Base-by-base conservation (phyloP, 2,797 vertebrate genomes). In the Alexandromys oeconomus region DNA sequence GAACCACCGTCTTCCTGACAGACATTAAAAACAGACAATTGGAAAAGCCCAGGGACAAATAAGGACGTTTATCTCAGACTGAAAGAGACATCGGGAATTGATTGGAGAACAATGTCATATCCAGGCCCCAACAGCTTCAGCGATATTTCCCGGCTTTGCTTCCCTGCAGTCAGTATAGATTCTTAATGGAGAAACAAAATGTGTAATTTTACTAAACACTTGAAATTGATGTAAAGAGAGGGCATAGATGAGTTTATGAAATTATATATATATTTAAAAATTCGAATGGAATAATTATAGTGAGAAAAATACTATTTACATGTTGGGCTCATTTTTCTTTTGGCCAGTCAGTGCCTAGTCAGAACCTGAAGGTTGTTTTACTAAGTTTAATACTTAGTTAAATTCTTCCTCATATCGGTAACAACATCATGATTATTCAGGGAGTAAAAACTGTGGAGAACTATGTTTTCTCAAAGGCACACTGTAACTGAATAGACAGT, bases 401-500 rank as follows among this genome's bases (percentile, higher is more conserved):
- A 92, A 93, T 91, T 93, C 71, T 87, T 95, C 54, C 65, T 87
- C 43, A 67, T 40, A 77, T 81, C 80, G 48, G 48, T 69, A 97
- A 89, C 61, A 51, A 73, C 59, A 65, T 71, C 37, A 67, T 61
- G 37, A 69, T 92, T 91, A 89, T 91, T 94, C 89, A 61, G 67
- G 15, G 15, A 91, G 17, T 93, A 54, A 96, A 86, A 76, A 79
- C 15, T 40, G 15, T 79, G 69, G 57, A 93, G 57, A 86, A 5
- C 10, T 78, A 79, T n/a, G 37, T 76, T 96, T 95, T 13, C 31
- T n/a, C 63, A 79, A 77, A 29, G 31, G 6, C 7, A 78, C 59
- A 25, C 61, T 63, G 6, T 91, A 73, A 88, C 46, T 61, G 19
- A 84, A 51, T 73, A 43, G 57, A 71, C 67, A 84, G 25, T 89